Evolutionary conservation across 64 coral and sea anemone genomes (phyloP).

Genomic region (Montipora cactus): DNA sequence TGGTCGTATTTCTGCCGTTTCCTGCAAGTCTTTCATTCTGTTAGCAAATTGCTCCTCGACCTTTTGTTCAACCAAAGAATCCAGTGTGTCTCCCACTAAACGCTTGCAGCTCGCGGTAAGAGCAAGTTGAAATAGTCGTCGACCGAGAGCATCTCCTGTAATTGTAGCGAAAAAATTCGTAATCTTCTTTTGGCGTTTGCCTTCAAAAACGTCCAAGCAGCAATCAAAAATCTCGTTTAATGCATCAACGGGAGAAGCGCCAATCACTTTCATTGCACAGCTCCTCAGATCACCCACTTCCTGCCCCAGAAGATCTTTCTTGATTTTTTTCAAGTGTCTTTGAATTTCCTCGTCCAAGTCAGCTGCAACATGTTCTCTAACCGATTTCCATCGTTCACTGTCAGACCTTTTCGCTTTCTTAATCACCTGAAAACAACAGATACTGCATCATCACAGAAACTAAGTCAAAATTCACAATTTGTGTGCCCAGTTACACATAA

Average conservation of each 20-base stretch:
- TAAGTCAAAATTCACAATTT: too few species aligned
- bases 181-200: conserved; percentile 48
- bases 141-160: conserved; percentile 22
- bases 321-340: conserved; percentile 61
- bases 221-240: conserved; percentile 69
- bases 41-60: neutral
- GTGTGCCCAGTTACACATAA: too few species aligned
- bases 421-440: conserved; percentile 50
- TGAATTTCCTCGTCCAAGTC: conserved; percentile 85
- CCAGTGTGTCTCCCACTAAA: conserved; percentile 1
- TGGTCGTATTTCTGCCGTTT: neutral
- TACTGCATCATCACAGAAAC: too few species aligned
- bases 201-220: conserved; percentile 57
- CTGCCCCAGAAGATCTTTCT: conserved; percentile 77
- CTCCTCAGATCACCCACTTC: conserved; percentile 68
- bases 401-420: conserved; percentile 67
- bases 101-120: conserved; percentile 53
- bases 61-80: neutral
- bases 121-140: conserved; percentile 79
- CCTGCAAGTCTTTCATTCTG: neutral
- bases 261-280: conserved; percentile 71
- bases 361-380: conserved; percentile 38
- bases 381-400: conserved; percentile 76
- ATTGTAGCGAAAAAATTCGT: conserved; percentile 59
- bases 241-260: conserved; percentile 58